Evolutionary conservation across 1,140 invertebrate genomes (phyloP).

Genomic region (Amphibalanus amphitrite): DNA sequence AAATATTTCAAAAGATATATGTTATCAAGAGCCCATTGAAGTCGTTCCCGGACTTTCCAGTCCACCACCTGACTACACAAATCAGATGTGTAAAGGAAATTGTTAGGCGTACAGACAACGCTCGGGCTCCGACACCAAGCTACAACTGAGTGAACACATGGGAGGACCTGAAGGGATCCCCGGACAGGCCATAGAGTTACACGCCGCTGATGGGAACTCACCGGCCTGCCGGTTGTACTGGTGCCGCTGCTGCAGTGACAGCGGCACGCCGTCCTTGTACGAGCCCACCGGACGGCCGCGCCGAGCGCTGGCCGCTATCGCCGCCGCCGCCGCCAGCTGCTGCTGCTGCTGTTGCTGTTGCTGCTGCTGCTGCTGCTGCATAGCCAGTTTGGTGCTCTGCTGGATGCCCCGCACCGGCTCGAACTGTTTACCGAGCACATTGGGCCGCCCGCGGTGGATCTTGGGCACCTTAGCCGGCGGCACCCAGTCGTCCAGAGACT

Average conservation of each 20-base stretch:
- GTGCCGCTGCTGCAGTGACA: background rate
- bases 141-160: no score
- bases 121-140: no score
- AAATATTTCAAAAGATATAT: no score
- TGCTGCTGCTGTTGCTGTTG: background rate
- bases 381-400: constrained; percentile 6
- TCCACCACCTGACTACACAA: no score
- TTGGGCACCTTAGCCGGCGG: constrained; percentile 74
- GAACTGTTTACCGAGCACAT: constrained; percentile 16
- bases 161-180: no score
- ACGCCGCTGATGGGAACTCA: no score
- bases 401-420: constrained; percentile 15
- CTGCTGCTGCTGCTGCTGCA: constrained; percentile 10
- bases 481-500: constrained; percentile 77
- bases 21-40: no score
- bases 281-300: constrained; percentile 17
- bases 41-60: no score
- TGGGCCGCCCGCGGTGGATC: constrained; percentile 17
- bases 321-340: constrained; percentile 3
- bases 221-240: background rate
- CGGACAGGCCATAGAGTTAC: no score
- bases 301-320: background rate
- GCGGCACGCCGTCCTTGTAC: constrained; percentile 14
- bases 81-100: no score
- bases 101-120: no score